Evolutionary conservation across 2,113 vertebrate species (phyloP).

Genomic region (Vireo altiloquus): DNA sequence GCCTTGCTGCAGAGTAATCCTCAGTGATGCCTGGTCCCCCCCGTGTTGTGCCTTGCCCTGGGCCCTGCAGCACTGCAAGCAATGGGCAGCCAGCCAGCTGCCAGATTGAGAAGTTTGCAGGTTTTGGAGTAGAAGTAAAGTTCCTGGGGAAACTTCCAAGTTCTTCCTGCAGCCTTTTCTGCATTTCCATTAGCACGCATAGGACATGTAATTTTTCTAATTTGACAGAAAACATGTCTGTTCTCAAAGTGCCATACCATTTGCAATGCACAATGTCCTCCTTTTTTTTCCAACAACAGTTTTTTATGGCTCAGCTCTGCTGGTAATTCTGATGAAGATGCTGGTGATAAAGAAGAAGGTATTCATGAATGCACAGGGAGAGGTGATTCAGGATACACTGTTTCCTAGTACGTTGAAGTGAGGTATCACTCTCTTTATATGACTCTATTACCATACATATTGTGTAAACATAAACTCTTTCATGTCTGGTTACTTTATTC

Average conservation of each 20-base stretch:
- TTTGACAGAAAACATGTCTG: neutral
- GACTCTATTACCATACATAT: neutral
- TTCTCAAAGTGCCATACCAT: neutral
- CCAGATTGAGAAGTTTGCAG: neutral
- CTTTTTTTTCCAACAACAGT: neutral
- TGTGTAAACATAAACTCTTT: constrained; percentile 24
- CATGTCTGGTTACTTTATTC: neutral
- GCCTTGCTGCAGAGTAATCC: neutral
- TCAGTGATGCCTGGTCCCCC: too few species aligned
- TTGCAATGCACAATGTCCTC: neutral
- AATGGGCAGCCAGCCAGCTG: neutral
- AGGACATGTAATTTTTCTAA: neutral
- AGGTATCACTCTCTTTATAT: neutral
- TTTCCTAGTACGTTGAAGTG: neutral
- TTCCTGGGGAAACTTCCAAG: neutral
- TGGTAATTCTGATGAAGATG: neutral
- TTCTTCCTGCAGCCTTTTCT: neutral
- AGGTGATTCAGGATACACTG: neutral
- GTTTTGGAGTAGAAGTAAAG: neutral
- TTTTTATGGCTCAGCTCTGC: neutral
- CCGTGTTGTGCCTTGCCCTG: accelerated
- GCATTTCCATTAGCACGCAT: neutral
- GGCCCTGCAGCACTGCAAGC: neutral
- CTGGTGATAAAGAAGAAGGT: neutral
- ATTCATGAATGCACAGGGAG: neutral